Conservation (phyloP, 2,888 invertebrate genomes). For the Craniophora ligustri region DNA sequence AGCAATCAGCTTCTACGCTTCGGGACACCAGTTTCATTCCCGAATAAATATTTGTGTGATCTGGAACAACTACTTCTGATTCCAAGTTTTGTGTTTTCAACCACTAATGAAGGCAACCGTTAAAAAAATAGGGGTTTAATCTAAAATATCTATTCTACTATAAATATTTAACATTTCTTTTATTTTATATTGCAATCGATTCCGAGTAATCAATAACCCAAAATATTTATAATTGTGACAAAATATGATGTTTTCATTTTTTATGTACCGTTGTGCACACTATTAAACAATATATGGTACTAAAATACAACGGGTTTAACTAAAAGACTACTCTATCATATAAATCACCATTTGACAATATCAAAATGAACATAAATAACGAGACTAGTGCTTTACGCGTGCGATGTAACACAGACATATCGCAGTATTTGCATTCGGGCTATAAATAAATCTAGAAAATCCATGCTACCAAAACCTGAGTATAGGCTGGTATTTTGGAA, state of each 20-base stretch:
- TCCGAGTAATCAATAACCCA: not conserved
- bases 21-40: no score
- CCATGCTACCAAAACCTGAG: not conserved
- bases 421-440: conserved; percentile 46
- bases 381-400: conserved; percentile 13
- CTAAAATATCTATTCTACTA: no score
- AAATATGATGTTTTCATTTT: no score
- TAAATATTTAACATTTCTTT: no score
- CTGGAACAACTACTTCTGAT: no score
- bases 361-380: conserved; percentile 37
- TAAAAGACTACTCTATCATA: conserved; percentile 10
- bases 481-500: conserved; percentile 16
- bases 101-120: no score
- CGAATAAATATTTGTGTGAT: no score
- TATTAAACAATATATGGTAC: not conserved
- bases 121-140: no score
- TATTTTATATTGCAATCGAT: not conserved
- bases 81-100: no score
- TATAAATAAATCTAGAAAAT: conserved; percentile 24
- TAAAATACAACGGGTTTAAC: conserved; percentile 4
- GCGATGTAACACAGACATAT: conserved; percentile 31
- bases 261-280: no score
- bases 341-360: conserved; percentile 17
- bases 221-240: no score
- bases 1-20: no score